A percentile compares a stretch with the other conserved stretches of the same genome.
phyloP scores from a whole-genome alignment of 1,140 invertebrate species.

The Drosophila biarmipes region DNA sequence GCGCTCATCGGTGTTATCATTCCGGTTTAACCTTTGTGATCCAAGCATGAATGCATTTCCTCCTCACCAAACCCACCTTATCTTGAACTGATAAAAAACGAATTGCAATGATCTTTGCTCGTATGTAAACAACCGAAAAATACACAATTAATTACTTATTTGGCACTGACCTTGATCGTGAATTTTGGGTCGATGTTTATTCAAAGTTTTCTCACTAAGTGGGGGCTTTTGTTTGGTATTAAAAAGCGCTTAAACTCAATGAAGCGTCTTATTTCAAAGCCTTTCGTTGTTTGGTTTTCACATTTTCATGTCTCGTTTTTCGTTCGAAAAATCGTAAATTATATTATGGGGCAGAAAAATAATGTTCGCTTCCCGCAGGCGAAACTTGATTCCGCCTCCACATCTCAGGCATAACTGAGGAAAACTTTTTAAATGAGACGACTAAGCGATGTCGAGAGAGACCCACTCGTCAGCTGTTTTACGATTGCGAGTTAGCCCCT shows the following conservation, averaged over 20 bases:
- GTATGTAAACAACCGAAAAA: conserved; percentile 41
- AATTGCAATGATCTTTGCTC: conserved; percentile 17
- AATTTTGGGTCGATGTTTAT: conserved; percentile 30
- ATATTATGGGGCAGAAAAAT: conserved; percentile 17
- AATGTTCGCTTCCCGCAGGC: conserved; percentile 3
- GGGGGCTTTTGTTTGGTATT: conserved; percentile 1
- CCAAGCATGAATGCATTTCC: conserved; percentile 29
- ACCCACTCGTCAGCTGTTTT: conserved; percentile 25
- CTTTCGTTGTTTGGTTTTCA: conserved; percentile 19
- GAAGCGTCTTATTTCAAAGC: conserved; percentile 59
- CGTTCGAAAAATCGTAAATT: conserved; percentile 37
- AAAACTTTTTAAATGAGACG: conserved; percentile 34
- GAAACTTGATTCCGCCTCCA: conserved; percentile 31
- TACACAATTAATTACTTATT: conserved; percentile 29
- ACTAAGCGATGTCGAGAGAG: conserved; percentile 7
- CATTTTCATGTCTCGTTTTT: conserved; percentile 44
- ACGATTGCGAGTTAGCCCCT: conserved; percentile 1
- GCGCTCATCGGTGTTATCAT: conserved; percentile 44
- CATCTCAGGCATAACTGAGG: conserved; percentile 62
- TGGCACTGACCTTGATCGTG: conserved; percentile 65
- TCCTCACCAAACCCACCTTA: conserved; percentile 14
- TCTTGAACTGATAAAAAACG: conserved; percentile 44
- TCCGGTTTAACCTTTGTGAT: conserved; percentile 43
- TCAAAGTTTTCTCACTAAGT: conserved; percentile 14
- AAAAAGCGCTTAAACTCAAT: conserved; percentile 53